phyloP scores from a whole-genome alignment of 2,797 vertebrate genomes.

The Danio choprae region DNA sequence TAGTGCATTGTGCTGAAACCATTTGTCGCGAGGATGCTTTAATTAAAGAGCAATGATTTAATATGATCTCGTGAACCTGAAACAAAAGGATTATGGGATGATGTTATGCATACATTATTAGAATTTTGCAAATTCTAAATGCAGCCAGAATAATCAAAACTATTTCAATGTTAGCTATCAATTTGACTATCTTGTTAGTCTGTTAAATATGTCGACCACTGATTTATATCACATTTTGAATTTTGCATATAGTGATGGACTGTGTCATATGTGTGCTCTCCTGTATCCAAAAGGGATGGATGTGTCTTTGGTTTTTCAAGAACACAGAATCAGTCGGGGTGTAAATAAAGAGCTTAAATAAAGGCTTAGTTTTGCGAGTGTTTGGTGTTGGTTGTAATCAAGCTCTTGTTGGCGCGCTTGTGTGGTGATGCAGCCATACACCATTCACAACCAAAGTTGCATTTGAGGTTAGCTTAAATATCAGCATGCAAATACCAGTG shows the following conservation, averaged over 20 bases:
- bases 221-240: not conserved
- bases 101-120: not conserved
- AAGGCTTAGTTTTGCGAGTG: not conserved
- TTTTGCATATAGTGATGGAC: not conserved
- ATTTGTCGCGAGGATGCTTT: conserved; percentile 4
- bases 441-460: conserved; percentile 19
- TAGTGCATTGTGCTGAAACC: conserved; percentile 7
- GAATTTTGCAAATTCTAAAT: not conserved
- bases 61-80: conserved; percentile 35
- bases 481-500: not conserved
- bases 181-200: not conserved
- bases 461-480: conserved; percentile 26
- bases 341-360: conserved; percentile 17
- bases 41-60: conserved; percentile 34
- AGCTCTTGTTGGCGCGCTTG: conserved; percentile 20
- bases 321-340: conserved; percentile 13
- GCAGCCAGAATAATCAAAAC: conserved; percentile 1
- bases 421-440: conserved; percentile 17
- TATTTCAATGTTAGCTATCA: not conserved
- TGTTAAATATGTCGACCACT: not conserved
- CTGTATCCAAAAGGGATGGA: not conserved
- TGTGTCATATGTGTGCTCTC: no score
- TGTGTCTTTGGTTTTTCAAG: not conserved
- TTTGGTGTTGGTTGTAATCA: conserved; percentile 29
- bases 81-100: conserved; percentile 16